Conservation (phyloP, 2,113 vertebrate genomes). For the Merops nubicus region DNA sequence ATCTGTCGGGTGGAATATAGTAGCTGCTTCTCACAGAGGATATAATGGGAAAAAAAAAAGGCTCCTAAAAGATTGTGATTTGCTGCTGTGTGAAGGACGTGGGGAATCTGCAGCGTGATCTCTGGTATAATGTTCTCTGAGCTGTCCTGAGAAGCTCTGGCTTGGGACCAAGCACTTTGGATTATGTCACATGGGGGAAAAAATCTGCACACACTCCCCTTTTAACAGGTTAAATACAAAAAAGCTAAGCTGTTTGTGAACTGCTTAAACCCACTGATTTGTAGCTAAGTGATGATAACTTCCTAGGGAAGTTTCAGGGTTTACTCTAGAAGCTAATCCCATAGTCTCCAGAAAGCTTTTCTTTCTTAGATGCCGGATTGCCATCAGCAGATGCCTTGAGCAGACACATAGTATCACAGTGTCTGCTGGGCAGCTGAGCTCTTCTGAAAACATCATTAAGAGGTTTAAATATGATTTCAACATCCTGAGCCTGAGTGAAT, state of each 20-base stretch:
- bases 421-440: neutral
- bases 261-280: neutral
- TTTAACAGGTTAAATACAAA: neutral
- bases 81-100: too few relatives aligned
- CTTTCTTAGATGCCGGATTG: too few relatives aligned
- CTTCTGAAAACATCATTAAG: neutral
- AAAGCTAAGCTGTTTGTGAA: neutral
- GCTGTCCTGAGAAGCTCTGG: too few relatives aligned
- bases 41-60: too few relatives aligned
- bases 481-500: neutral
- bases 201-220: too few relatives aligned
- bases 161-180: too few relatives aligned
- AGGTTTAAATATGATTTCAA: neutral
- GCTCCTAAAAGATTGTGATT: too few relatives aligned
- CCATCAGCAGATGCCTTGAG: neutral
- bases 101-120: too few relatives aligned
- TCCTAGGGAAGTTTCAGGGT: neutral
- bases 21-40: too few relatives aligned
- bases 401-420: fast-evolving
- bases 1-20: neutral
- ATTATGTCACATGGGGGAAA: too few relatives aligned
- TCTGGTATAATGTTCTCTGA: too few relatives aligned
- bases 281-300: neutral
- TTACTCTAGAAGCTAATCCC: neutral
- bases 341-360: neutral